These are phyloP conservation scores for Autographa pulchrina DNA, from an alignment of 2,888 invertebrate species.

Conservation along the genomic window DNA sequence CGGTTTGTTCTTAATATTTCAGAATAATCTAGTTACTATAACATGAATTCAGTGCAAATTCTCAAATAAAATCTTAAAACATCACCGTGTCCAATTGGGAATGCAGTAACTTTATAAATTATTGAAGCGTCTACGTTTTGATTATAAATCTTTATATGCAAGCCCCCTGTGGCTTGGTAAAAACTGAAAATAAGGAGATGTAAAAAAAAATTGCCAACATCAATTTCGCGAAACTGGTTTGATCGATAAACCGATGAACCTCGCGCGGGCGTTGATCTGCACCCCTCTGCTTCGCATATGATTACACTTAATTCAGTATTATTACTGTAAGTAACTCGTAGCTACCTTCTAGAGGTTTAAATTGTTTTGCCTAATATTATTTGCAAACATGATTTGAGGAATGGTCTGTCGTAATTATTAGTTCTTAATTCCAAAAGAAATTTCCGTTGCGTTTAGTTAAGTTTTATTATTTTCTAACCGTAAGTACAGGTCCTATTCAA, in stretches of 20 bases:
- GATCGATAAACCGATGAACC: constrained; percentile 61
- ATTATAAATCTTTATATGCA: constrained; percentile 6
- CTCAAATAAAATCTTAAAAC: not conserved
- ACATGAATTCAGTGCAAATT: not conserved
- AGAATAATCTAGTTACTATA: not conserved
- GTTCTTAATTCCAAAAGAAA: not conserved
- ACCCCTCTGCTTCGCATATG: constrained; percentile 62
- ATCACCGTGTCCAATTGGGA: not conserved
- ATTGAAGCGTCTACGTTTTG: not conserved
- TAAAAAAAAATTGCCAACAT: constrained; percentile 58
- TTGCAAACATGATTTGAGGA: not conserved
- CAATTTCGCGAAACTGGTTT: constrained; percentile 76
- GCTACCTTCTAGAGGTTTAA: not conserved
- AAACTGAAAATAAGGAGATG: constrained; percentile 58
- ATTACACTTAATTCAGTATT: constrained; percentile 66
- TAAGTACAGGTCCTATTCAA: not conserved
- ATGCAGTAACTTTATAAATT: not conserved
- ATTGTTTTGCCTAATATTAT: not conserved
- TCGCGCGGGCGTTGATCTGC: constrained; percentile 73
- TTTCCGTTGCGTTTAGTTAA: not conserved
- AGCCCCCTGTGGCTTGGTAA: constrained; percentile 44
- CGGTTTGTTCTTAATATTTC: not conserved
- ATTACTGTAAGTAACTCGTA: constrained; percentile 48
- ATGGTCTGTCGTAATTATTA: not conserved
- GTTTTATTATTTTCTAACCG: not conserved